Conservation (phyloP, 2,888 invertebrate genomes). For the Bellardia bayeri region DNA sequence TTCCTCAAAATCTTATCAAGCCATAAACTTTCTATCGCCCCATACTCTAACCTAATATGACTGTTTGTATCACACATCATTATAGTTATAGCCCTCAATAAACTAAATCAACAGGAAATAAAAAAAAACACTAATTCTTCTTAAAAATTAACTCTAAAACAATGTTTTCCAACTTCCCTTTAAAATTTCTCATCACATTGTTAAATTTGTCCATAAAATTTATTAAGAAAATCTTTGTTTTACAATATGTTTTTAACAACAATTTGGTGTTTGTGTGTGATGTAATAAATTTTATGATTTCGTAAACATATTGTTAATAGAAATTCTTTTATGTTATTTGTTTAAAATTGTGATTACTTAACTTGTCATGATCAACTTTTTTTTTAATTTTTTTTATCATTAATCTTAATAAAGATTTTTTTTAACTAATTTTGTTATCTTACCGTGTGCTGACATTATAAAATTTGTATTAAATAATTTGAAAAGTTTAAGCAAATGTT, state of each 20-base stretch:
- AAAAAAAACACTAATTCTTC: background rate
- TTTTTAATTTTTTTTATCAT: background rate
- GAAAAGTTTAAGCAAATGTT: background rate
- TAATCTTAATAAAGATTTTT: background rate
- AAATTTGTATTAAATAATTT: background rate
- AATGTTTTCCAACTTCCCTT: too few species aligned
- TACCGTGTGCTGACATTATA: background rate
- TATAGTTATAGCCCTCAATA: too few species aligned
- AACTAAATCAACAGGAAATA: too few species aligned
- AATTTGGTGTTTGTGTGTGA: background rate
- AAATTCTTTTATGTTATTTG: background rate
- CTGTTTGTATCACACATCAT: too few species aligned
- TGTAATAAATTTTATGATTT: background rate
- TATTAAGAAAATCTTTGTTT: background rate
- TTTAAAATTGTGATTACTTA: background rate
- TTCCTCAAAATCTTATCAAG: too few species aligned
- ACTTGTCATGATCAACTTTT: background rate
- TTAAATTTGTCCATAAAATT: background rate
- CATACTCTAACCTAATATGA: too few species aligned
- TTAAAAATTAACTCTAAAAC: background rate
- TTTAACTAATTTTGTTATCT: background rate
- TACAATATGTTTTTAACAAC: background rate
- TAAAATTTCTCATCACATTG: background rate
- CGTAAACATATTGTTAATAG: background rate
- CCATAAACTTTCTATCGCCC: too few species aligned